phyloP scores from a whole-genome alignment of 2,888 invertebrate species.

The Scaptomyza caliginosa region DNA sequence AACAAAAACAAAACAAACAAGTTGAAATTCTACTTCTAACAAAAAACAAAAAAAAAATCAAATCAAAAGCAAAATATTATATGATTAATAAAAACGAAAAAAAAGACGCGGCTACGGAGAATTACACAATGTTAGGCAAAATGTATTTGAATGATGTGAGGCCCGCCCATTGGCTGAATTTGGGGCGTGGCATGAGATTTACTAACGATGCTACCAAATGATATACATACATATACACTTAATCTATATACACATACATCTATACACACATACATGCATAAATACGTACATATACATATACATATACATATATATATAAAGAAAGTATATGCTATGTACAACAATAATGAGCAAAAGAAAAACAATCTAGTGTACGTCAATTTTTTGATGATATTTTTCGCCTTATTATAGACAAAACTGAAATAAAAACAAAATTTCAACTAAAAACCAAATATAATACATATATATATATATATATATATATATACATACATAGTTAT shows the following conservation, averaged over 20 bases:
- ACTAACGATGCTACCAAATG: slow-evolving; percentile 54
- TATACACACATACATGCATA: neutral
- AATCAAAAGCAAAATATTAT: neutral
- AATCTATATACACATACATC: slow-evolving; percentile 33
- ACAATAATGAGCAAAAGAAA: slow-evolving; percentile 71
- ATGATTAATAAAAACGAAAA: neutral
- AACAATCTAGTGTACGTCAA: slow-evolving; percentile 83
- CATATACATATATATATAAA: slow-evolving; percentile 22
- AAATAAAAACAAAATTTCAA: slow-evolving; percentile 16
- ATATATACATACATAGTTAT: slow-evolving; percentile 19
- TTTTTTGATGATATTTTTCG: slow-evolving; percentile 83
- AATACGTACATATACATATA: slow-evolving; percentile 11
- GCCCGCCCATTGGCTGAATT: slow-evolving; percentile 33
- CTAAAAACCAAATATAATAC: slow-evolving; percentile 5
- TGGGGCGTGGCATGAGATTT: slow-evolving; percentile 41
- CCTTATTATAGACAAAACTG: slow-evolving; percentile 77
- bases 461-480: slow-evolving; percentile 13
- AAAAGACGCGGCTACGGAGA: slow-evolving; percentile 6
- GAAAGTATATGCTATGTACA: slow-evolving; percentile 46
- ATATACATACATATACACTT: slow-evolving; percentile 65
- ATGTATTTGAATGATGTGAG: slow-evolving; percentile 1
- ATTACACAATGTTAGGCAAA: slow-evolving; percentile 6
- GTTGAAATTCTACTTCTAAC: slow-evolving; percentile 40
- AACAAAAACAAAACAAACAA: slow-evolving; percentile 18
- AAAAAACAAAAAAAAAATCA: slow-evolving; percentile 18